Base-by-base conservation (phyloP, 2,797 vertebrate genomes). In the Microctenopoma lineatum region DNA sequence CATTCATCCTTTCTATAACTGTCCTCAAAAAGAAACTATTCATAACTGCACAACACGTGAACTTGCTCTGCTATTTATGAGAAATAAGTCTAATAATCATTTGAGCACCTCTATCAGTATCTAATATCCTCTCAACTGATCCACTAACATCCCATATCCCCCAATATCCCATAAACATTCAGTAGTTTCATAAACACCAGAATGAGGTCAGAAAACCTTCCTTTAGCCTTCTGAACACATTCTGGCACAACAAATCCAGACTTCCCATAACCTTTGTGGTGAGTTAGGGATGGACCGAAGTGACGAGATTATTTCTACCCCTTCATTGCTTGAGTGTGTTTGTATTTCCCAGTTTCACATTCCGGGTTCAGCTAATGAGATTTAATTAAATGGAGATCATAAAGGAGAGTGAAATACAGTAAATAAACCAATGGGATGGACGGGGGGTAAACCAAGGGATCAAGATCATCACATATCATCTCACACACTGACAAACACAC, bases 301-400 rank as follows among this genome's bases (percentile, higher is more conserved):
- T 57, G 54, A 59, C 73, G 46, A 74, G 9, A 47, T 15, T 38
- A 60, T 64, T 60, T 66, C 32, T 47, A 27, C 47, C 7, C 38
- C n/a, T 38, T 53, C 34, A 74, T 54, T 65, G 26, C 16, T 41
- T 21, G 15, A 59, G 57, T 82, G 84, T 85, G 65, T 87, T 88
- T 88, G 61, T 60, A 11, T 56, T 59, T n/a, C 38, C 12, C 41
- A 15, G 3, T 51, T 39, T 53, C 21, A 21, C 21, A 21, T 21
- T 21, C 21, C 21, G 21, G 21, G 21, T 21, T 21, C 21, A 21
- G 21, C 21, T 21, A 21, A 21, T 21, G 21, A 21, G 21, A 21
- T 21, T 21, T 21, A 21, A 21, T 21, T 21, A 21, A 44, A 56
- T 5, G 26, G 18, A 59, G 38, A 16, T 2, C 52, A 21, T 10